Conservation (phyloP, 2,797 vertebrate genomes). For the Zonotrichia albicollis region DNA sequence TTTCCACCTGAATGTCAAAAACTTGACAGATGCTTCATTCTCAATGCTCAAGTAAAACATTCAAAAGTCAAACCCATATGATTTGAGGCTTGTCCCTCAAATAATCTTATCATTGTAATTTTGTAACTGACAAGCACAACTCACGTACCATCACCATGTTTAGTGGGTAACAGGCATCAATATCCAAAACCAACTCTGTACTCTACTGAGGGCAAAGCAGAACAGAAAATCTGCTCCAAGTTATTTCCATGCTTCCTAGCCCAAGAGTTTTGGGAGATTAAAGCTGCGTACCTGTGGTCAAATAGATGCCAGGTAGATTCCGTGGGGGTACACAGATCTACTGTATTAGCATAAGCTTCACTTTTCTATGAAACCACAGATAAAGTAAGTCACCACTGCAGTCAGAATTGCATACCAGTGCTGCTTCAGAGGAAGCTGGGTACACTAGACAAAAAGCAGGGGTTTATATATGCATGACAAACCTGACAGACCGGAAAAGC, state of each 20-base stretch:
- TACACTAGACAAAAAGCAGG: not conserved
- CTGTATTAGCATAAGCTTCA: not conserved
- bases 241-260: not conserved
- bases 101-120: not conserved
- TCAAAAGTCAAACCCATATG: not conserved
- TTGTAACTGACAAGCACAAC: not conserved
- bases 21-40: not conserved
- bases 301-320: not conserved
- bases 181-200: not conserved
- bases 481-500: not conserved
- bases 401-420: not conserved
- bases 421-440: not conserved
- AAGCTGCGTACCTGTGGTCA: not conserved
- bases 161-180: not conserved
- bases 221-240: not conserved
- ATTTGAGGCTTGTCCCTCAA: not conserved
- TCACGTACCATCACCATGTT: not conserved
- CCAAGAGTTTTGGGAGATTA: not conserved
- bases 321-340: fast-evolving
- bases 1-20: not conserved
- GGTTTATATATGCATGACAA: not conserved
- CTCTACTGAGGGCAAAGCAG: not conserved
- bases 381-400: not conserved
- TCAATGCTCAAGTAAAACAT: not conserved
- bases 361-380: not conserved